Evolutionary conservation across 1,140 invertebrate species (phyloP).

Genomic region (Drosophila willistoni): DNA sequence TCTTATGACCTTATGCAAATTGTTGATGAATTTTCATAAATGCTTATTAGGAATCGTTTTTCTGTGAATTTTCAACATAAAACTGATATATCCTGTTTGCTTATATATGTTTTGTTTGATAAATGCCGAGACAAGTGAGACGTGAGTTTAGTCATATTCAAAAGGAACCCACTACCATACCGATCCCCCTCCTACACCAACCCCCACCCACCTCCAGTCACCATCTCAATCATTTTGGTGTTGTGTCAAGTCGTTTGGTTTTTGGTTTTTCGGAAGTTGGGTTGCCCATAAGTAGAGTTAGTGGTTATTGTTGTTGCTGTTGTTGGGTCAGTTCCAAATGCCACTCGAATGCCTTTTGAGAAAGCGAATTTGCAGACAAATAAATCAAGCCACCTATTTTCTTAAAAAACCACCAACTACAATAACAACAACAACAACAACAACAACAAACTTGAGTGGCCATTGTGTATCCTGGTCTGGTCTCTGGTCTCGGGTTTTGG

Average conservation of each 20-base stretch:
- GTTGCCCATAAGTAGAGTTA: conserved; percentile 35
- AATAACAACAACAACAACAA: conserved; percentile 3
- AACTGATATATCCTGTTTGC: not conserved
- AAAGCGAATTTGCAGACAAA: conserved; percentile 82
- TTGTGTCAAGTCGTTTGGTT: conserved; percentile 1
- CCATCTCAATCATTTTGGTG: not conserved
- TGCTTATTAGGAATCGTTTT: too few relatives aligned
- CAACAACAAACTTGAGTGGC: conserved; percentile 57
- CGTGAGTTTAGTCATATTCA: conserved; percentile 48
- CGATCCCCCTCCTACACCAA: not conserved
- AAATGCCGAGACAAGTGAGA: conserved; percentile 9
- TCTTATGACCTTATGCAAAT: not conserved
- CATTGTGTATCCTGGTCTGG: conserved; percentile 66
- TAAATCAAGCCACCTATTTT: conserved; percentile 82
- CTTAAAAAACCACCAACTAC: conserved; percentile 31
- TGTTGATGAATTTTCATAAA: too few relatives aligned
- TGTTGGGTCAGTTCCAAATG: conserved; percentile 40
- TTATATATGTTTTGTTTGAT: not conserved
- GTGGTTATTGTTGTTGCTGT: conserved; percentile 40
- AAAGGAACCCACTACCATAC: not conserved
- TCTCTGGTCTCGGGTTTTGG: conserved; percentile 33
- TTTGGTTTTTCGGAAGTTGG: conserved; percentile 28
- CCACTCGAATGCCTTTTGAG: conserved; percentile 73
- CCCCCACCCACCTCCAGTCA: not conserved
- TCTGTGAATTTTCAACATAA: too few relatives aligned